Evolutionary conservation across 2,888 invertebrate genomes (phyloP).

Genomic region (Heliconius charithonia): DNA sequence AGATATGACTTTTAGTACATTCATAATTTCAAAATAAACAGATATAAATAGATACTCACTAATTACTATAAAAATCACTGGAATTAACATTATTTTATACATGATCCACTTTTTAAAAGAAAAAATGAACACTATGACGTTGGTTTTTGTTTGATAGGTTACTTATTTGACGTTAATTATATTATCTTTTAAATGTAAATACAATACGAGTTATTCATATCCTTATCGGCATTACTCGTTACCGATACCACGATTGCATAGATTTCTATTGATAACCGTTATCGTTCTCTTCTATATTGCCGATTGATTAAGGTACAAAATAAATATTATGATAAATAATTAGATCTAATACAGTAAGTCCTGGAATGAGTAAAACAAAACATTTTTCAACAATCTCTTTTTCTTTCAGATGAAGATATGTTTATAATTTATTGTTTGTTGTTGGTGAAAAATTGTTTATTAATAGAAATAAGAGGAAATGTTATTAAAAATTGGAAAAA

Average conservation of each 20-base stretch:
- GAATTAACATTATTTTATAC: slow-evolving; percentile 23
- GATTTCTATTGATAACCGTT: slow-evolving; percentile 54
- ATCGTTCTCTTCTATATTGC: slow-evolving; percentile 33
- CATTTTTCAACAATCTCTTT: too few relatives aligned
- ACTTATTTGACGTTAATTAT: slow-evolving; percentile 27
- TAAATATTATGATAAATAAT: neutral
- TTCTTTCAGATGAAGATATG: too few relatives aligned
- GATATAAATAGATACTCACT: slow-evolving; percentile 25
- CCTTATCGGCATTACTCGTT: slow-evolving; percentile 39
- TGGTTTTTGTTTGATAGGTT: slow-evolving; percentile 27
- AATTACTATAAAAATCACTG: neutral
- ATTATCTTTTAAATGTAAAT: slow-evolving; percentile 35
- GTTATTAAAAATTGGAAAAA: too few relatives aligned
- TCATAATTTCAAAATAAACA: neutral
- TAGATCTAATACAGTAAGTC: neutral
- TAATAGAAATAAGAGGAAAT: neutral
- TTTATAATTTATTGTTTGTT: too few relatives aligned
- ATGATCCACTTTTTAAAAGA: slow-evolving; percentile 21
- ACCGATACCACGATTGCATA: slow-evolving; percentile 55
- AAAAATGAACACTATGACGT: neutral
- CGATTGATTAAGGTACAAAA: slow-evolving; percentile 10
- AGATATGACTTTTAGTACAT: neutral
- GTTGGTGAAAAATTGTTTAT: neutral
- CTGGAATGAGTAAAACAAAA: neutral
- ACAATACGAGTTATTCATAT: slow-evolving; percentile 30